A percentile compares a stretch with the other conserved stretches of the same genome.
These are phyloP conservation scores for Sialis lutaria DNA, from an alignment of 2,888 invertebrate genomes.

Conservation along the genomic window DNA sequence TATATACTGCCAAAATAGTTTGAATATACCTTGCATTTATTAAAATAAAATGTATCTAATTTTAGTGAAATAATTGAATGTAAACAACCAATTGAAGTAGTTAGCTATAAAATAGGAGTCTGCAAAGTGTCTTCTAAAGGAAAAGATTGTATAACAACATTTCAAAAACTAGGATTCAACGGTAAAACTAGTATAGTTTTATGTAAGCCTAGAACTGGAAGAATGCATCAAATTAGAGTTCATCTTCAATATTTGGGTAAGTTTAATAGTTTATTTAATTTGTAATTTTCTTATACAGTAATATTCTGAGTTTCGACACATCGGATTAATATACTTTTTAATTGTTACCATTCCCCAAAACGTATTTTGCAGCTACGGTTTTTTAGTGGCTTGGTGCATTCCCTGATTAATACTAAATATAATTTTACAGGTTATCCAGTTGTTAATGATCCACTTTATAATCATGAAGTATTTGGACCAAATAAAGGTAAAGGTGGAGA, in stretches of 20 bases:
- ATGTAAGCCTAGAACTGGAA: constrained; percentile 87
- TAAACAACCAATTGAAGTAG: constrained; percentile 78
- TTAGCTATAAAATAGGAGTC: constrained; percentile 91
- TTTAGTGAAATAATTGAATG: constrained; percentile 67
- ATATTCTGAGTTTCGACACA: background rate
- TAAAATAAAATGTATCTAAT: constrained; percentile 6
- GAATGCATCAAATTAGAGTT: constrained; percentile 98
- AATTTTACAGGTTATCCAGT: constrained; percentile 72
- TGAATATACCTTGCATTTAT: no score
- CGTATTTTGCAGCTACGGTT: no score
- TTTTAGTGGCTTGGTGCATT: no score
- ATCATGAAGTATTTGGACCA: constrained; percentile 90
- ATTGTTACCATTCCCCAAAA: no score
- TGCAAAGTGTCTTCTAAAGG: constrained; percentile 87
- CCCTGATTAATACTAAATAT: background rate
- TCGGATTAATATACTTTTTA: no score
- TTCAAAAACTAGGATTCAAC: constrained; percentile 78
- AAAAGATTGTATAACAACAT: constrained; percentile 82
- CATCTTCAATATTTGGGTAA: constrained; percentile 93
- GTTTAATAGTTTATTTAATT: constrained; percentile 10
- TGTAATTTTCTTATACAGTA: constrained; percentile 3
- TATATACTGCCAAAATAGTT: no score
- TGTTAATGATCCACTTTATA: constrained; percentile 93
- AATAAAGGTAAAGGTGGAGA: constrained; percentile 78
- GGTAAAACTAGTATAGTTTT: constrained; percentile 82